Conservation (phyloP, 2,113 vertebrate genomes). For the Syngnathus typhle region DNA sequence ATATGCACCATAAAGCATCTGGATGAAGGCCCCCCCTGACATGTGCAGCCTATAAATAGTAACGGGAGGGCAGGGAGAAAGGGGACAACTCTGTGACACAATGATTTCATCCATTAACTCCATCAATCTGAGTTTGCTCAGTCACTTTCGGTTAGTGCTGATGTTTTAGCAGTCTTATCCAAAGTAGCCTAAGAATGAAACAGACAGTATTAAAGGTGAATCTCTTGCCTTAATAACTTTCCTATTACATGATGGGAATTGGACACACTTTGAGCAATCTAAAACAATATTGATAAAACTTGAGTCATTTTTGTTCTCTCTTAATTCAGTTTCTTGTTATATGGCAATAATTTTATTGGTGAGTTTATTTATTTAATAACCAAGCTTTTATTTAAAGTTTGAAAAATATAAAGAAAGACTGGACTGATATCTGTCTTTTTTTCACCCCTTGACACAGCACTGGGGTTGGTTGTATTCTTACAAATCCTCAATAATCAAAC, state of each 20-base stretch:
- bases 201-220: slow-evolving; percentile 25
- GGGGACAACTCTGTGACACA: slow-evolving; percentile 28
- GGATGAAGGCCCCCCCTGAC: slow-evolving; percentile 36
- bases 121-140: slow-evolving; percentile 58
- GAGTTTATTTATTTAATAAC: no score
- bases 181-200: slow-evolving; percentile 30
- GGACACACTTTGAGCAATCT: not conserved
- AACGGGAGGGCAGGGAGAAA: not conserved
- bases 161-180: slow-evolving; percentile 36
- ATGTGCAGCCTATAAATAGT: slow-evolving; percentile 30
- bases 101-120: slow-evolving; percentile 55
- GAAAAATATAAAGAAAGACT: no score
- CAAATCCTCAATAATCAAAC: no score
- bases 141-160: slow-evolving; percentile 52
- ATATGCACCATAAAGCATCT: slow-evolving; percentile 51
- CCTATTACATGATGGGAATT: not conserved
- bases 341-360: not conserved
- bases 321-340: not conserved
- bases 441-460: no score
- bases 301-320: not conserved
- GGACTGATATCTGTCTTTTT: not conserved
- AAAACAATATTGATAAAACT: not conserved
- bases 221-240: slow-evolving; percentile 9
- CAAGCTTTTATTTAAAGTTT: not conserved
- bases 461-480: no score